Evolutionary conservation across 2,113 vertebrate species (phyloP), one percentile per base, ranked within the genome.

Genomic region (Dasyornis broadbenti): DNA sequence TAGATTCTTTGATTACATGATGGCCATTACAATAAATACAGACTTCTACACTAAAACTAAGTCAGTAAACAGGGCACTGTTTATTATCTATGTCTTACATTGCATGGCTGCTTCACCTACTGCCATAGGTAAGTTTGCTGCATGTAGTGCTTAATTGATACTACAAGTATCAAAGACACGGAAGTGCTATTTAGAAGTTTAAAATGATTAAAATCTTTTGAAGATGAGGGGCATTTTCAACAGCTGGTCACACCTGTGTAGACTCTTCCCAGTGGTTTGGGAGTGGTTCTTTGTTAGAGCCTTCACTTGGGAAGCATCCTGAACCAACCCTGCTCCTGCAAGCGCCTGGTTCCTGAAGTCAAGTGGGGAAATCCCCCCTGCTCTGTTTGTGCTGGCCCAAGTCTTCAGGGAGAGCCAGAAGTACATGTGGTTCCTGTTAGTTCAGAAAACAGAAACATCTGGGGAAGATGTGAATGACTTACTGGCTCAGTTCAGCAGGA

Each of bases 371-470:
- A 61, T 65, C 3, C 30, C 11, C 27, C 23, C 40, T n/a, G 6
- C 10, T 52, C 42, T 73, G 39, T 69, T 89, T 94, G 68, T 39
- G 44, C 86, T 83, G 83, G 83, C 56, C 47, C 27, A 37, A 47
- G 50, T 59, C 49, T 81, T 54, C 24, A 8, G 82, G 59, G 64
- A 81, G 45, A 92, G 71, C 35, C 3, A 2, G 73, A 33, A 63
- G 70, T 20, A 77, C 88, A 65, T 56, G 79, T 4, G 45, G 64
- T 95, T 96, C 89, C 81, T 78, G 24, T 95, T 94, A 95, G 70
- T 37, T 83, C 60, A 77, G 77, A 89, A 95, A 94, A 61, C 81
- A 94, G 57, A 85, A 96, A 87, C 92, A 83, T 90, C 92, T 96
- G 94, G 78, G 61, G 49, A 68, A 80, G 88, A 70, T 0, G 5